Percentiles rank a stretch among this genome's conserved stretches.
phyloP scores from a whole-genome alignment of 1,140 invertebrate species.

The Lutraria rhynchaena region DNA sequence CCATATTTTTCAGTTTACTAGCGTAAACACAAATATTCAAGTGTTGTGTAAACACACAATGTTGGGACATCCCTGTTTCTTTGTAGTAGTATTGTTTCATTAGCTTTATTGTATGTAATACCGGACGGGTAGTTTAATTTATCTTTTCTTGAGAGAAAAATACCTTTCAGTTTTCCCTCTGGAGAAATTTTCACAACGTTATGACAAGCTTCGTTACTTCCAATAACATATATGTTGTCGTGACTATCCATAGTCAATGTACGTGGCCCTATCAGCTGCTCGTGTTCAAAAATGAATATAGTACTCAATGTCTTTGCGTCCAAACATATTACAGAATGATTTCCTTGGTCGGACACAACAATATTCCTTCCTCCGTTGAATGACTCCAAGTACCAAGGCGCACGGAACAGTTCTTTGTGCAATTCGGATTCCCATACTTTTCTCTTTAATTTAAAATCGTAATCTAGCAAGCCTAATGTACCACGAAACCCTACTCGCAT shows the following conservation, averaged over 20 bases:
- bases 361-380: slow-evolving; percentile 18
- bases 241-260: slow-evolving; percentile 12
- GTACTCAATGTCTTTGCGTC: slow-evolving; percentile 28
- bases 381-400: slow-evolving; percentile 42
- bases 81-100: slow-evolving; percentile 14
- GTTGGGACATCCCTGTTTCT: slow-evolving; percentile 24
- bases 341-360: slow-evolving; percentile 46
- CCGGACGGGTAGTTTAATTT: slow-evolving; percentile 52
- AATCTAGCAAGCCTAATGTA: slow-evolving; percentile 37
- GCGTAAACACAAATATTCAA: no score
- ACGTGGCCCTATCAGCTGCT: slow-evolving; percentile 18
- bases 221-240: slow-evolving; percentile 54
- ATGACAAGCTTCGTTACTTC: slow-evolving; percentile 44
- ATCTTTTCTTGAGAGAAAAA: slow-evolving; percentile 27
- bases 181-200: slow-evolving; percentile 41
- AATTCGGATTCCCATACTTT: slow-evolving; percentile 48
- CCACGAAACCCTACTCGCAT: slow-evolving; percentile 39
- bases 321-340: slow-evolving; percentile 31
- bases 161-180: slow-evolving; percentile 12
- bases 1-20: no score
- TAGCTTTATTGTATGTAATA: background rate
- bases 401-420: slow-evolving; percentile 7
- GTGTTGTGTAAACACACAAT: slow-evolving; percentile 11
- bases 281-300: slow-evolving; percentile 25
- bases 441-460: slow-evolving; percentile 45